A percentile compares a stretch with the other conserved stretches of the same genome.
Conservation (phyloP, 2,888 invertebrate genomes). For the Drosophila percnosoma region DNA sequence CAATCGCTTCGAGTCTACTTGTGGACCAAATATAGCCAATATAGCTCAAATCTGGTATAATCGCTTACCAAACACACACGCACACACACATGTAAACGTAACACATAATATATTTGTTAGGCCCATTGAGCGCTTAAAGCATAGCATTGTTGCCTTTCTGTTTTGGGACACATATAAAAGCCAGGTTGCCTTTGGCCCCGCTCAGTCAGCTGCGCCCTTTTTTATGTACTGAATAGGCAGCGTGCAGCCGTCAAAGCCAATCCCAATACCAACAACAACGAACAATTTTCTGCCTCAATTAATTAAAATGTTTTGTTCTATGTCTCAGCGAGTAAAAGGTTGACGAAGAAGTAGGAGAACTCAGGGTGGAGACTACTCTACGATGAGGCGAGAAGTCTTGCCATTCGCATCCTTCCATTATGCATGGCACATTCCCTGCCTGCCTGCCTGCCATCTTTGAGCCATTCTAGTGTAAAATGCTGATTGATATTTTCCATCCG, state of each 20-base stretch:
- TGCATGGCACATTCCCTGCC: neutral
- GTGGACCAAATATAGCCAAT: neutral
- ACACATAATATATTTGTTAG: conserved; percentile 16
- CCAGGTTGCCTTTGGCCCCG: conserved; percentile 39
- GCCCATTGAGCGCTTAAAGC: conserved; percentile 48
- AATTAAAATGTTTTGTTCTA: conserved; percentile 78
- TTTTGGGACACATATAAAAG: conserved; percentile 38
- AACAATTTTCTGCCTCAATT: conserved; percentile 71
- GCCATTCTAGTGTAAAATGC: conserved; percentile 73
- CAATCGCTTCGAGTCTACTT: conserved; percentile 16
- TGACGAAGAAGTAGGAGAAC: neutral
- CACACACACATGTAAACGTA: neutral
- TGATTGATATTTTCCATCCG: conserved; percentile 75
- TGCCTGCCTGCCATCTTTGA: conserved; percentile 15
- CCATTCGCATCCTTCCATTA: conserved; percentile 24
- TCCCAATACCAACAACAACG: conserved; percentile 16
- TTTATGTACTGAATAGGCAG: conserved; percentile 50
- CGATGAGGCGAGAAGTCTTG: conserved; percentile 30
- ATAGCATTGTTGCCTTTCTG: conserved; percentile 21
- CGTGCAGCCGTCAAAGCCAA: conserved; percentile 40
- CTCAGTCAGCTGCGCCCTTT: conserved; percentile 34
- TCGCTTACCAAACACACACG: conserved; percentile 11
- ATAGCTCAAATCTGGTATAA: conserved; percentile 12
- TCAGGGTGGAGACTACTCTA: neutral
- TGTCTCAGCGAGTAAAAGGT: conserved; percentile 5